These are phyloP conservation scores for Ameiurus melas DNA, from an alignment of 2,113 vertebrate species.

Conservation along the genomic window DNA sequence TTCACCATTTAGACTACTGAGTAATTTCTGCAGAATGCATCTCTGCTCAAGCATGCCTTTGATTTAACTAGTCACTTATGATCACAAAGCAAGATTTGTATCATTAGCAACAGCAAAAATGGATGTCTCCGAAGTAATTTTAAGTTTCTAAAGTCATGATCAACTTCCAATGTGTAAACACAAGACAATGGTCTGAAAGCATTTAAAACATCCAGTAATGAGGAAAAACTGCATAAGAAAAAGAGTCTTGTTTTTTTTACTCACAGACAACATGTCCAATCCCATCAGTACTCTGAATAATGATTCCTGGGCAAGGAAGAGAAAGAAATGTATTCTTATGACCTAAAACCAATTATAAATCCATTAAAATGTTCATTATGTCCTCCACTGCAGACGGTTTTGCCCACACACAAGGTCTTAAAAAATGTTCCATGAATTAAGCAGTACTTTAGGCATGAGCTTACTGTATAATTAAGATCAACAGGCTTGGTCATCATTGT, in stretches of 20 bases:
- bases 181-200: background rate
- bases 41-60: background rate
- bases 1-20: background rate
- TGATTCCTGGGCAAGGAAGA: slow-evolving; percentile 67
- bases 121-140: background rate
- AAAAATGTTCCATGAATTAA: background rate
- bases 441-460: background rate
- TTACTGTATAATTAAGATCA: slow-evolving; percentile 72
- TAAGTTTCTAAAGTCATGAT: background rate
- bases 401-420: background rate
- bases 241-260: slow-evolving; percentile 27
- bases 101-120: background rate
- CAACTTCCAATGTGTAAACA: background rate
- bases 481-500: slow-evolving; percentile 63
- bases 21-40: background rate
- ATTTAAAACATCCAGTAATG: background rate
- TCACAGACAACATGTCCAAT: slow-evolving; percentile 71
- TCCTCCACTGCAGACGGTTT: background rate
- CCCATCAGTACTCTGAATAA: slow-evolving; percentile 74
- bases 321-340: background rate
- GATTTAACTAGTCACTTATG: background rate
- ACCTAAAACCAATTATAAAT: background rate
- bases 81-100: background rate
- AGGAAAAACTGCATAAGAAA: background rate
- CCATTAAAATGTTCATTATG: background rate